Evolutionary conservation across 2,113 vertebrate genomes (phyloP).

Genomic region (Sinocyclocheilus rhinocerous): DNA sequence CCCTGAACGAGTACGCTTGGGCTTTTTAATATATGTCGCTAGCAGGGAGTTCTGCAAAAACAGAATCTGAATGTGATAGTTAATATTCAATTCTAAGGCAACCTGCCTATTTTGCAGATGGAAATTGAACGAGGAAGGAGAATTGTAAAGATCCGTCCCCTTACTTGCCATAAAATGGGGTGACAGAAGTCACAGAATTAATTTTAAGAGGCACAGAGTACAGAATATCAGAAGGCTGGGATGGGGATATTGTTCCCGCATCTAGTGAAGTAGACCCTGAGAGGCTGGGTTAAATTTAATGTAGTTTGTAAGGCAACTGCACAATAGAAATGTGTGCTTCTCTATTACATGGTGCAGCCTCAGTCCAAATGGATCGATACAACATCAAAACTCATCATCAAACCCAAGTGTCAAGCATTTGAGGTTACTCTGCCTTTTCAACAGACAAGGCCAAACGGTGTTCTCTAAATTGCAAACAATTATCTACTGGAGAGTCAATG

Average conservation of each 20-base stretch:
- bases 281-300: constrained; percentile 46
- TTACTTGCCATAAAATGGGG: constrained; percentile 34
- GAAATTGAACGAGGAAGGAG: constrained; percentile 38
- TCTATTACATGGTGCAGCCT: constrained; percentile 25
- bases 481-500: neutral
- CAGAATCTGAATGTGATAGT: constrained; percentile 47
- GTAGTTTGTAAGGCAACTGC: constrained; percentile 42
- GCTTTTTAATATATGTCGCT: constrained; percentile 46
- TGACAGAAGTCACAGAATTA: constrained; percentile 25
- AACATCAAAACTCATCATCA: constrained; percentile 54
- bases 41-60: constrained; percentile 42
- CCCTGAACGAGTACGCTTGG: constrained; percentile 33
- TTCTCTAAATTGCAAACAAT: constrained; percentile 14
- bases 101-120: constrained; percentile 46
- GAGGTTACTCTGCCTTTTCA: constrained; percentile 34
- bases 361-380: constrained; percentile 37
- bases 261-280: constrained; percentile 27
- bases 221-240: neutral
- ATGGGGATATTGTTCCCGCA: constrained; percentile 1
- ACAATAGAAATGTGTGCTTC: constrained; percentile 37
- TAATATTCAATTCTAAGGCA: constrained; percentile 48
- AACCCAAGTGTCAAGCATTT: constrained; percentile 34
- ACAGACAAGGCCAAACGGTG: constrained; percentile 35
- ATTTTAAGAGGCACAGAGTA: constrained; percentile 15
- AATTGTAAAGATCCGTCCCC: constrained; percentile 44